A percentile compares a stretch with the other conserved stretches of the same genome.
These are phyloP conservation scores for Siniperca knerii DNA, from an alignment of 2,113 vertebrate species.

Conservation along the genomic window DNA sequence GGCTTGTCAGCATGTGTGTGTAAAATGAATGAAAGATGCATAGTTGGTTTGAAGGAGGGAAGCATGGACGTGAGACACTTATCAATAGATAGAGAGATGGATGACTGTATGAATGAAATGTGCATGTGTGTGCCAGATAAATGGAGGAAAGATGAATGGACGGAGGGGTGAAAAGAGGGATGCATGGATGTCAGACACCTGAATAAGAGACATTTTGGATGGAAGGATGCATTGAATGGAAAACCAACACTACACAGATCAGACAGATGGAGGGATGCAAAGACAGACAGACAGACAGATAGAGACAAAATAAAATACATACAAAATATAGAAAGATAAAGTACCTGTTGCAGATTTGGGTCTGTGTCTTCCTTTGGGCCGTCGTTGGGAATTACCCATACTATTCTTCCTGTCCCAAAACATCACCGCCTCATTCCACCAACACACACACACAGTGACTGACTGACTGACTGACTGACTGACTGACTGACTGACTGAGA, in stretches of 20 bases:
- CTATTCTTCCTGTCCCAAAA: conserved; percentile 87
- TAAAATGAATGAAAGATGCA: background rate
- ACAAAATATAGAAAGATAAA: conserved; percentile 14
- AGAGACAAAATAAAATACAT: no score
- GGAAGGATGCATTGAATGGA: background rate
- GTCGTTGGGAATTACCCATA: conserved; percentile 86
- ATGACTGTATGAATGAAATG: background rate
- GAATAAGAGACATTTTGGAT: background rate
- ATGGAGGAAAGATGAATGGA: background rate
- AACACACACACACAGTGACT: conserved; percentile 61
- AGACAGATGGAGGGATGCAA: background rate
- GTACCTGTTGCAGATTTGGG: conserved; percentile 86
- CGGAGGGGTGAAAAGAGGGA: conserved; percentile 3
- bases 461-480: conserved; percentile 44
- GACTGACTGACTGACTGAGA: conserved; percentile 9
- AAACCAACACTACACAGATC: background rate
- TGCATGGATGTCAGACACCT: background rate
- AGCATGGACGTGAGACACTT: no score
- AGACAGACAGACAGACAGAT: background rate
- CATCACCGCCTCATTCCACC: conserved; percentile 85
- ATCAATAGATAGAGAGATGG: background rate
- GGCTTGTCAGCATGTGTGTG: background rate
- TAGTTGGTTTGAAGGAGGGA: no score
- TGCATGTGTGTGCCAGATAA: background rate
- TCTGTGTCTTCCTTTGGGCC: conserved; percentile 86